Evolutionary conservation across 1,140 invertebrate genomes (phyloP).

Genomic region (Lucilia cuprina): DNA sequence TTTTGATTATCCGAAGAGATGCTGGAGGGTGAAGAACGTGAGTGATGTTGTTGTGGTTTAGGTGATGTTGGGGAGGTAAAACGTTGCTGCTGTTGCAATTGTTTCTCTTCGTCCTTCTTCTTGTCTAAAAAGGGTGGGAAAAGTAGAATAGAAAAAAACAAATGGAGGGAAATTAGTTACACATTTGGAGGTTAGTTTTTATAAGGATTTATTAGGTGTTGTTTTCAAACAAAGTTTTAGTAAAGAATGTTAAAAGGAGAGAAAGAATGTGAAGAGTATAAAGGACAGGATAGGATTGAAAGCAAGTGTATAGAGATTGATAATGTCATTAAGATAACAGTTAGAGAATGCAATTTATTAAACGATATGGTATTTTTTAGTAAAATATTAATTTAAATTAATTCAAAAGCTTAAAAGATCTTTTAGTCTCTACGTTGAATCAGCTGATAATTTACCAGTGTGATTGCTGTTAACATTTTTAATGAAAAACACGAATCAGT

Average conservation of each 20-base stretch:
- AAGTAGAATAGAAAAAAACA: background rate
- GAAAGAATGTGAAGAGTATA: background rate
- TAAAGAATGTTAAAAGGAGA: background rate
- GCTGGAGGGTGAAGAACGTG: background rate
- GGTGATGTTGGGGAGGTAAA: constrained; percentile 38
- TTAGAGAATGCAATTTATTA: background rate
- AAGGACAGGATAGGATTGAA: background rate
- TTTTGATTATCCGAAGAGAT: constrained; percentile 20
- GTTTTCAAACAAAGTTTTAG: background rate
- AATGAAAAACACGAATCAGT: too few species aligned
- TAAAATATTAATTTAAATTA: too few species aligned
- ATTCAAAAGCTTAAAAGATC: too few species aligned
- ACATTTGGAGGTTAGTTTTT: constrained; percentile 25
- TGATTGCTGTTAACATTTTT: too few species aligned
- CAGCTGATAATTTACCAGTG: too few species aligned
- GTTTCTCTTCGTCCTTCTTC: constrained; percentile 55
- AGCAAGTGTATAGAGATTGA: background rate
- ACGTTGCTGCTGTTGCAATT: constrained; percentile 36
- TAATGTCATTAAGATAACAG: background rate
- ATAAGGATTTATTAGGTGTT: background rate
- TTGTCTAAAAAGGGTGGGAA: constrained; percentile 44
- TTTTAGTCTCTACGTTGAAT: too few species aligned
- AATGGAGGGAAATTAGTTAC: background rate
- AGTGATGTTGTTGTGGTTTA: constrained; percentile 40
- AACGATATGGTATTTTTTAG: too few species aligned